phyloP scores from a whole-genome alignment of 1,140 invertebrate genomes.

The Brachionus rubens region DNA sequence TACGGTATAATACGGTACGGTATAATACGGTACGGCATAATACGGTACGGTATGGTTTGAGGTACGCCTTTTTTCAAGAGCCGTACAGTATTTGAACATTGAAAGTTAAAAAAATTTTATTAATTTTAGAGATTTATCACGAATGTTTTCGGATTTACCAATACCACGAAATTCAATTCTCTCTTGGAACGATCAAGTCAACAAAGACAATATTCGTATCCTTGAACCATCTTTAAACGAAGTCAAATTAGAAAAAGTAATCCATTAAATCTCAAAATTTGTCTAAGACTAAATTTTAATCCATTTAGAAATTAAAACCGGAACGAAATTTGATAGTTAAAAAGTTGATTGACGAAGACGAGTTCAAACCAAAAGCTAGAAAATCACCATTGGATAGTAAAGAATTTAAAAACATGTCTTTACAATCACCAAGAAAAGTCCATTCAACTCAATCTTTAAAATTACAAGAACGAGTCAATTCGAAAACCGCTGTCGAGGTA shows the following conservation, averaged over 20 bases:
- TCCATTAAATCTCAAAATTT: background rate
- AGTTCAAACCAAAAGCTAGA: background rate
- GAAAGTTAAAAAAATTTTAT: too few species aligned
- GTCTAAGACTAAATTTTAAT: background rate
- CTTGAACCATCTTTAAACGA: background rate
- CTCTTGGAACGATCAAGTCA: slow-evolving; percentile 23
- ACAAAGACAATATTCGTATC: slow-evolving; percentile 18
- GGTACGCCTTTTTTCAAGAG: too few species aligned
- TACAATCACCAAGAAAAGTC: background rate
- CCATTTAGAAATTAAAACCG: background rate
- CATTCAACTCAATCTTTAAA: background rate
- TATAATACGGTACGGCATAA: too few species aligned
- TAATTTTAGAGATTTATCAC: background rate
- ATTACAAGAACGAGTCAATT: background rate
- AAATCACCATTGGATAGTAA: background rate
- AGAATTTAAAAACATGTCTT: background rate
- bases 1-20: too few species aligned
- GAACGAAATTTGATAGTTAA: slow-evolving; percentile 1
- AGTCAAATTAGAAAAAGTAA: background rate
- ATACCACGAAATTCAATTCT: slow-evolving; percentile 30
- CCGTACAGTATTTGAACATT: too few species aligned
- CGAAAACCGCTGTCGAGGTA: background rate
- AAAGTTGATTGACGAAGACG: background rate
- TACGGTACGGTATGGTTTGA: too few species aligned
- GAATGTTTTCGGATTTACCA: background rate